Conservation (phyloP, 2,888 invertebrate species). For the Zygaena filipendulae region DNA sequence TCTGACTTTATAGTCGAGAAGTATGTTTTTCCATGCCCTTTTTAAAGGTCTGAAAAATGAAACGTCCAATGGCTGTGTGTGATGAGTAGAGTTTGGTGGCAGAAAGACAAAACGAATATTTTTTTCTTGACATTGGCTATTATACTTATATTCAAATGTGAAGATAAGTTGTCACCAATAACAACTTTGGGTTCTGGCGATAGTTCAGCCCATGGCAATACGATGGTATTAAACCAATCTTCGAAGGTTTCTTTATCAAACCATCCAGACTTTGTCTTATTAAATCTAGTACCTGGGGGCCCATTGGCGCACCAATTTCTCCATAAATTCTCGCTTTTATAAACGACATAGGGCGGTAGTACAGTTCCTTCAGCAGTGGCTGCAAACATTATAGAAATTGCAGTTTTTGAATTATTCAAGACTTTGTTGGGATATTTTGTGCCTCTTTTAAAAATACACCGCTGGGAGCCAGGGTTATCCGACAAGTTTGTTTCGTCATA, state of each 20-base stretch:
- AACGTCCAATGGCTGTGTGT: constrained; percentile 15
- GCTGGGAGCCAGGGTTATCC: too few relatives aligned
- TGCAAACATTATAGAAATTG: constrained; percentile 1
- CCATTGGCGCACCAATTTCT: constrained; percentile 31
- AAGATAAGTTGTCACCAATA: constrained; percentile 13
- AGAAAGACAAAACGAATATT: constrained; percentile 9
- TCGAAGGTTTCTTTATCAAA: constrained; percentile 24
- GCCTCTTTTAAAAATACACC: not conserved
- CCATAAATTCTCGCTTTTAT: constrained; percentile 21
- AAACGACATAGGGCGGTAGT: constrained; percentile 16
- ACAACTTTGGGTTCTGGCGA: constrained; percentile 8
- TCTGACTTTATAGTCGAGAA: constrained; percentile 2
- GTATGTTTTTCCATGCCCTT: constrained; percentile 5
- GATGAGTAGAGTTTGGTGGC: constrained; percentile 14
- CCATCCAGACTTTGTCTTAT: constrained; percentile 29
- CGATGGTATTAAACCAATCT: constrained; percentile 22
- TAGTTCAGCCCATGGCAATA: constrained; percentile 10
- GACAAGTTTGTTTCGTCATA: too few relatives aligned
- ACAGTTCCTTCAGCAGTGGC: constrained; percentile 16
- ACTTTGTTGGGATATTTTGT: constrained; percentile 4
- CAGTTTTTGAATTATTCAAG: constrained; percentile 2
- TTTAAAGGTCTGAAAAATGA: constrained; percentile 16
- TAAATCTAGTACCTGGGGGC: constrained; percentile 27
- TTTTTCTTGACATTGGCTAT: constrained; percentile 3
- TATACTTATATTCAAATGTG: constrained; percentile 7